phyloP scores from a whole-genome alignment of 2,113 vertebrate species.

The Dromiciops gliroides region DNA sequence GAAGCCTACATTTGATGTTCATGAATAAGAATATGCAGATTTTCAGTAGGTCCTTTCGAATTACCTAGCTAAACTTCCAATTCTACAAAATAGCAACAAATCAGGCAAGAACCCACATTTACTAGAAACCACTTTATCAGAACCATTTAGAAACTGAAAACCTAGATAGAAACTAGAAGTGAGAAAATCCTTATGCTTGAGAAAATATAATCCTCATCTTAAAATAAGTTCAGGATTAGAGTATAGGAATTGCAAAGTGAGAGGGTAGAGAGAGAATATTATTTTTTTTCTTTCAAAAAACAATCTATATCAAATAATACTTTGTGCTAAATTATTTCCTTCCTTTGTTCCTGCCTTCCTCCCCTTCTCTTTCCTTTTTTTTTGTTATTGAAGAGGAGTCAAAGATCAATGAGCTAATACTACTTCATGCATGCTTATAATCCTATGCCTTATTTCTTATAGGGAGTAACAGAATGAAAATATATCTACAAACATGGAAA shows the following conservation, averaged over 20 bases:
- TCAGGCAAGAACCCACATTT: background rate
- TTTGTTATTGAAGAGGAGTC: background rate
- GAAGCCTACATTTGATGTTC: background rate
- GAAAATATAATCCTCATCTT: background rate
- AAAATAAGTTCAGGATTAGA: background rate
- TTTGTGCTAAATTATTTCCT: background rate
- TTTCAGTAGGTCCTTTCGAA: background rate
- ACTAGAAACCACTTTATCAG: background rate
- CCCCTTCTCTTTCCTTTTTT: background rate
- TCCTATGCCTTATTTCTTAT: background rate
- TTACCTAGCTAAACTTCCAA: slow-evolving; percentile 3
- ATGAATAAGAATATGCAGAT: slow-evolving; percentile 1
- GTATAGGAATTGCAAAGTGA: background rate
- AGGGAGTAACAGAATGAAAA: background rate
- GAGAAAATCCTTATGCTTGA: background rate
- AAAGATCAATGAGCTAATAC: background rate
- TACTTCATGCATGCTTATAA: background rate
- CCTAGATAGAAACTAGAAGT: background rate
- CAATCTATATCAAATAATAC: background rate
- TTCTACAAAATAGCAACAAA: slow-evolving; percentile 11
- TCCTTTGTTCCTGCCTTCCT: background rate
- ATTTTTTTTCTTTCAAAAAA: slow-evolving; percentile 22
- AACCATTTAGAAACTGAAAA: slow-evolving; percentile 26
- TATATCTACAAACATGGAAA: slow-evolving; percentile 26
- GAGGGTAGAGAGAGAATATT: background rate